Base-by-base conservation (phyloP, 2,797 vertebrate species). In the Sebastiscus albofasciatus region DNA sequence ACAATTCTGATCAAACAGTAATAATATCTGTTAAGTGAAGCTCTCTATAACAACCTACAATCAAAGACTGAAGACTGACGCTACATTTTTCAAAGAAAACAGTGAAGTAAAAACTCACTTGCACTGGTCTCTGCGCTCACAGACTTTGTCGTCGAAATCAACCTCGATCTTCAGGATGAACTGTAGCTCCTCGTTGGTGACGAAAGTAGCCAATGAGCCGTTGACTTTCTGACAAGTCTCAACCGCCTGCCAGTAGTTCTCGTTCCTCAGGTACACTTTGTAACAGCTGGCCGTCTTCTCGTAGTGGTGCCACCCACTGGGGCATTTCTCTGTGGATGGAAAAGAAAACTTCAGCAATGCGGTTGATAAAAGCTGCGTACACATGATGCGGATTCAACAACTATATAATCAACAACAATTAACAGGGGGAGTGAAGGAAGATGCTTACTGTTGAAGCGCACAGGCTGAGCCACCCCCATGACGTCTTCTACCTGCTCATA, bases 211-310 rank as follows among this genome's bases (percentile, higher is more conserved):
- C 2, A 99, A 90, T 0, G 98, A 99, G 14, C 97, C 98, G 1
- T 99, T 99, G 72, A 98, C 96, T 1, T 96, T 96, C 95, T 99
- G 98, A 81, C 99, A 99, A 0, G 97, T 99, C 77, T 99, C 98
- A 56, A 97, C 97, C 0, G 99, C 98, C 1, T 99, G 98, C 99
- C 99, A 99, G 96, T 99, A 99, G 95, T 99, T 97, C 95, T 99
- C 98, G 0, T 96, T 97, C 3, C 92, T 96, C 91, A 97, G 92
- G 93, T 99, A 99, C 18, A 98, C 97, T 80, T 97, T 96, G 84
- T 99, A 99, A 80, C 99, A 99, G 95, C 98, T 99, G 84, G 98
- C 97, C 0, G 98, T 99, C 93, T 98, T 98, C 92, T 99, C 98
- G 18, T 99, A 99, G 93, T 99, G 97, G 89, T 99, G 97, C 99